These are phyloP conservation scores for Prunella himalayana DNA, from an alignment of 2,113 vertebrate species.

Conservation along the genomic window DNA sequence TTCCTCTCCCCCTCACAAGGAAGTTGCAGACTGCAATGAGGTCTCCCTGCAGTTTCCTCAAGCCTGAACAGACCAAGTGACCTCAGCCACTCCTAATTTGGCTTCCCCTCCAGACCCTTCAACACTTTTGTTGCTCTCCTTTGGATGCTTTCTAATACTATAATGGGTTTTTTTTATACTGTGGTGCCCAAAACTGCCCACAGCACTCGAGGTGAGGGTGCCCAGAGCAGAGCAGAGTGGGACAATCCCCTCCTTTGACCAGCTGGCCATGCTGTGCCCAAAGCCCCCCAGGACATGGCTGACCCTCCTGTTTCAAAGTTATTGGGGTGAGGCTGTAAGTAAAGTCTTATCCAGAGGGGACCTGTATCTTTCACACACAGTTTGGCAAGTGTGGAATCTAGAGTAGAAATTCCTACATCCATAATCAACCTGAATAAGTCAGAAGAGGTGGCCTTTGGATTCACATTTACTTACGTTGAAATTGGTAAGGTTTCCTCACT, in stretches of 20 bases:
- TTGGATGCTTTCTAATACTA: background rate
- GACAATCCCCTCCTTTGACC: background rate
- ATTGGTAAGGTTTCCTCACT: background rate
- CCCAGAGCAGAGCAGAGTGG: background rate
- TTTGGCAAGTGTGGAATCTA: background rate
- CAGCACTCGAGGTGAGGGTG: fast-evolving
- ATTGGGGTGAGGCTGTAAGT: background rate
- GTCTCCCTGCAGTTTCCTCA: background rate
- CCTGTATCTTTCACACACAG: background rate
- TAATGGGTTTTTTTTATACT: background rate
- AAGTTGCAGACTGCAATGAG: background rate
- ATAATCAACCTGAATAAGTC: background rate
- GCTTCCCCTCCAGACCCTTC: background rate
- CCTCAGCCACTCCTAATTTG: background rate
- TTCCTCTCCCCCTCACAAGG: background rate
- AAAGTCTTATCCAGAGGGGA: background rate
- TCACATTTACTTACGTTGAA: background rate
- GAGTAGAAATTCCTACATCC: background rate
- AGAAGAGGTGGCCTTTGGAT: background rate
- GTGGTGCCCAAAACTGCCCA: background rate
- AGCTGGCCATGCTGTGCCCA: fast-evolving
- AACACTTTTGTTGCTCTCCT: background rate
- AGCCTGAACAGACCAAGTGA: background rate
- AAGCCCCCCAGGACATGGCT: background rate
- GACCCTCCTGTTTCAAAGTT: background rate